Base-by-base conservation (phyloP, 2,113 vertebrate species). In the Martes martes region DNA sequence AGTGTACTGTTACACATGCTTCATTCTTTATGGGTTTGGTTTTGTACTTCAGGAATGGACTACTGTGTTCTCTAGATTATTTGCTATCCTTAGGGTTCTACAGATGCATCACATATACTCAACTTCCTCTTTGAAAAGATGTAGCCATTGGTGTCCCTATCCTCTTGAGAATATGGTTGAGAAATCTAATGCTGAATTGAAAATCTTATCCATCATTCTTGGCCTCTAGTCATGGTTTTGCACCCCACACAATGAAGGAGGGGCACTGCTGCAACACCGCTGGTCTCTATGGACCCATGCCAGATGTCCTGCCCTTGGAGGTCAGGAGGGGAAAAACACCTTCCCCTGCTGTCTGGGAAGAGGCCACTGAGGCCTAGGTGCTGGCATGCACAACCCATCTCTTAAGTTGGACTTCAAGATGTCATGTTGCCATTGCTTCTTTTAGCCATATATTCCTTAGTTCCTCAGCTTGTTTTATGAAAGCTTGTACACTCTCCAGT, bases 231-330 rank as follows among this genome's bases (percentile, higher is more conserved):
- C 28, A 52, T 19, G 4, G 33, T 24, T 28, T 92, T 80, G n/a
- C 8, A 31, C 33, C 14, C 33, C 21, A 11, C 8, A 31, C 4
- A 28, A 10, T 13, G 21, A 63, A 21, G 57, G 63, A 89, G 71
- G 28, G 8, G 16, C 5, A 21, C 2, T 8, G 7, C 45, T 59
- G n/a, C 1, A 4, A 9, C 23, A 9, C 14, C 1, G 9, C 11
- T 2, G 11, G 18, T 21, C 33, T 93, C 26, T 50, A 4, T 6
- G 39, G 45, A 19, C 7, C 1, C 4, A 10, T 6, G 26, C 24
- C 36, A 13, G 3, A 1, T 5, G n/a, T 19, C n/a, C 67, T 81
- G 31, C 19, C 5, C 47, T 94, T 63, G 45, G 42, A 47, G 11
- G 1, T 28, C 24, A 39, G 33, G 7, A 36, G 19, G 6, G 15